phyloP scores from a whole-genome alignment of 2,113 vertebrate species.

The Megaceryle torquata region DNA sequence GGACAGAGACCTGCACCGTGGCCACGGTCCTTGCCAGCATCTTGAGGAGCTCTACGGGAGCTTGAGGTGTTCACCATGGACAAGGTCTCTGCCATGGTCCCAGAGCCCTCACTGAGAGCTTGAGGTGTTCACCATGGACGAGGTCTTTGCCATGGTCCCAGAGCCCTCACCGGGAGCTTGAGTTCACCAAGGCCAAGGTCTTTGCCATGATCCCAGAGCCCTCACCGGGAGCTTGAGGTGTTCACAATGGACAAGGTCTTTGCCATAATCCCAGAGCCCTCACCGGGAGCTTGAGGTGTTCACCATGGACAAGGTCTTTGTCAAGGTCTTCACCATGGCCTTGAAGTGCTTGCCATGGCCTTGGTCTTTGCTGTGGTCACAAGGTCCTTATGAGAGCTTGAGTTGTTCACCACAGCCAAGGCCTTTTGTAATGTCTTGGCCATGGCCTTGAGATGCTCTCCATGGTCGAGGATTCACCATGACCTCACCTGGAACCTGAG shows the following conservation, averaged over 20 bases:
- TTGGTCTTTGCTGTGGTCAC: not conserved
- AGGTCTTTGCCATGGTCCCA: not conserved
- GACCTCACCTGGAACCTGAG: not conserved
- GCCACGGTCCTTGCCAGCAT: not conserved
- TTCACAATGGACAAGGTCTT: not conserved
- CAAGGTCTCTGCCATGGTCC: not conserved
- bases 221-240: not conserved
- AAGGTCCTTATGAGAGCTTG: not conserved
- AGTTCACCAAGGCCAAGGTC: not conserved
- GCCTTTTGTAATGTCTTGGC: not conserved
- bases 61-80: not conserved
- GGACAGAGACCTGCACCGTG: not conserved
- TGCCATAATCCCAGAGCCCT: not conserved
- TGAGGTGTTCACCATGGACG: not conserved
- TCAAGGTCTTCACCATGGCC: not conserved
- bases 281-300: not conserved
- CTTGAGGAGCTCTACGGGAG: not conserved
- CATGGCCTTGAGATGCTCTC: not conserved
- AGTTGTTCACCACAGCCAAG: not conserved
- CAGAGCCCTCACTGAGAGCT: rapidly evolving
- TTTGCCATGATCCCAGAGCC: rapidly evolving
- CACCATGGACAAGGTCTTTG: not conserved
- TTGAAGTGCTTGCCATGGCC: not conserved
- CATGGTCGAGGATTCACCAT: not conserved
- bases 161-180: rapidly evolving